Conservation (phyloP, 2,113 vertebrate genomes). For the Symphodus melops region DNA sequence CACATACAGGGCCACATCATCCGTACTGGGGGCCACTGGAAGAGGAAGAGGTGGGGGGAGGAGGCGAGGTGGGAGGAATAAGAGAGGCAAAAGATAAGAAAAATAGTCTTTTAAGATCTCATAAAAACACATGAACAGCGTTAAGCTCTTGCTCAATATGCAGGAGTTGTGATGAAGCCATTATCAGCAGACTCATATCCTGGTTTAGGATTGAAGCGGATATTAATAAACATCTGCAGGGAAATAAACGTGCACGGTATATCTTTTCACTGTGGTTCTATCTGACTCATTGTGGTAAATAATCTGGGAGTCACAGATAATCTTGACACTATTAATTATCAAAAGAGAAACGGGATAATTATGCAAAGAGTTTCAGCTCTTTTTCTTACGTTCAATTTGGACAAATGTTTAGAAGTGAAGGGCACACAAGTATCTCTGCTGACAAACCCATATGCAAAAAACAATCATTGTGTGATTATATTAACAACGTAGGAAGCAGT, state of each 20-base stretch:
- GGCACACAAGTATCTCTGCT: not conserved
- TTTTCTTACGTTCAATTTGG: not conserved
- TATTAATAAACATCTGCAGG: conserved; percentile 64
- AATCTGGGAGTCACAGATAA: conserved; percentile 4
- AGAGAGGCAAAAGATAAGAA: not conserved
- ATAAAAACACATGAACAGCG: conserved; percentile 38
- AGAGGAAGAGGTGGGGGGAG: too few relatives aligned
- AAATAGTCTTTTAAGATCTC: conserved; percentile 36
- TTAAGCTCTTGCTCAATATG: conserved; percentile 28
- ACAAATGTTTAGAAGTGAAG: not conserved
- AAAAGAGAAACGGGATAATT: conserved; percentile 26
- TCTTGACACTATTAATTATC: conserved; percentile 15
- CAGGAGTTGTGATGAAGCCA: conserved; percentile 47
- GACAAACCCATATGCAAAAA: not conserved
- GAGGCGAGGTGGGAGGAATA: not conserved
- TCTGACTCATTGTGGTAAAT: conserved; percentile 2
- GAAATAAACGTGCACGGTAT: conserved; percentile 50
- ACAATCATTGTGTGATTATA: not conserved
- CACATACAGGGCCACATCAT: conserved; percentile 93
- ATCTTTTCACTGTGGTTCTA: conserved; percentile 22
- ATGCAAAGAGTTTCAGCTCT: conserved; percentile 3
- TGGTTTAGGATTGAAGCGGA: conserved; percentile 62
- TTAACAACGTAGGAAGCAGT: not conserved
- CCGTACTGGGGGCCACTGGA: conserved; percentile 91
- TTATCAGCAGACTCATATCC: conserved; percentile 72